These are phyloP conservation scores for Triplophysa dalaica DNA, from an alignment of 2,113 vertebrate species.

Conservation along the genomic window DNA sequence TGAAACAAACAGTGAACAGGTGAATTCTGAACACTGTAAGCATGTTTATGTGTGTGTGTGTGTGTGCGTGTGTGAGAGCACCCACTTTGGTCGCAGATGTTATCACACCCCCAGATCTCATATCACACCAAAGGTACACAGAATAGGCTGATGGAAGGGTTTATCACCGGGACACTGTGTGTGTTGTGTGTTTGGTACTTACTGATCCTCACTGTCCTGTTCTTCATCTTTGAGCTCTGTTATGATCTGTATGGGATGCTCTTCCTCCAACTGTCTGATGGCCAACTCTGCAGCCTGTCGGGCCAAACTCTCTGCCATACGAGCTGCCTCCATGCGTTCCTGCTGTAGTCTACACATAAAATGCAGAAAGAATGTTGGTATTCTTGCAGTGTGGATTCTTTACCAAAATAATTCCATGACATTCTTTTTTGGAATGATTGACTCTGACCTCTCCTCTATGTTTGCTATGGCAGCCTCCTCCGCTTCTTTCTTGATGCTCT, in stretches of 20 bases:
- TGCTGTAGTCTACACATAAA: constrained; percentile 61
- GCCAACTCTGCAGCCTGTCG: constrained; percentile 66
- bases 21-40: constrained; percentile 28
- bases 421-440: neutral
- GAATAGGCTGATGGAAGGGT: neutral
- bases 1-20: constrained; percentile 49
- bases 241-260: constrained; percentile 59
- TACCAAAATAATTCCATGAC: neutral
- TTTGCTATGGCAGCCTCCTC: constrained; percentile 49
- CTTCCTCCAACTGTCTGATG: constrained; percentile 62
- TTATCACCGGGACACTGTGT: neutral
- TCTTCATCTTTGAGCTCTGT: constrained; percentile 48
- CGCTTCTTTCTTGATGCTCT: constrained; percentile 57
- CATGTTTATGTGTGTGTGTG: constrained; percentile 7
- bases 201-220: constrained; percentile 66
- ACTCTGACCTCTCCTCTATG: constrained; percentile 65
- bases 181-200: constrained; percentile 47
- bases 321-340: constrained; percentile 65
- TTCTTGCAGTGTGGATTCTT: neutral
- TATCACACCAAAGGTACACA: constrained; percentile 11
- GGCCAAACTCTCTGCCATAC: constrained; percentile 64
- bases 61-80: neutral
- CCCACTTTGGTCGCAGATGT: neutral
- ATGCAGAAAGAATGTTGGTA: neutral
- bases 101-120: constrained; percentile 47